Base-by-base conservation (phyloP, 2,113 vertebrate species). In the Actenoides lindsayi region DNA sequence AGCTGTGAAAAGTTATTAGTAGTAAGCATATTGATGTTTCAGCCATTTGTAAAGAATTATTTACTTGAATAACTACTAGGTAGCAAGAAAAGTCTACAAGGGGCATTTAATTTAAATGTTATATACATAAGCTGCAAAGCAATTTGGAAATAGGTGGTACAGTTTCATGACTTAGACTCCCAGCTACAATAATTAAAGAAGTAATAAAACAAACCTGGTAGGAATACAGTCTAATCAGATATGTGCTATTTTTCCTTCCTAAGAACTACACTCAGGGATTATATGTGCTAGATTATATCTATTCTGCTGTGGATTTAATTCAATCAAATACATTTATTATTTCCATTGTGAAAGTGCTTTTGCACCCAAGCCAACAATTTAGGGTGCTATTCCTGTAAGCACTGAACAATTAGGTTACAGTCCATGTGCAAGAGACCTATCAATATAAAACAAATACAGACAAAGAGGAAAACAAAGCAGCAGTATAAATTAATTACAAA, bases 1-100 rank as follows among this genome's bases (percentile, higher is more conserved):
- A 97, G 83, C 92, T 90, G 95, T 95, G 91, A 86, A 75, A 79
- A 94, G 63, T 93, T 90, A 13, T 54, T 88, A 96, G 79, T 82
- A 60, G 69, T 92, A 84, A 82, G 89, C 62, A 37, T 69, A 60
- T 57, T 79, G 77, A 65, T 70, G 51, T 85, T 96, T 87, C 88
- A 94, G 51, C 54, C 50, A 14, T 76, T 87, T 86, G 39, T 73
- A 93, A 87, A 83, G 79, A 84, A 53, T 23, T 76, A 56, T 91
- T 93, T 89, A 75, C 67, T 78, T 51, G 17, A 69, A 65, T 94
- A 57, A 65, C 65, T 42, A 53, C 48, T 78, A 63, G 20, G 4
- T 79, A 25, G n/a, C 91, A 79, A 79, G 53, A 50, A 76, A 80
- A 59, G n/a, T 42, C 50, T 77, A 10, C 30, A 44, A 19, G 13